Evolutionary conservation across 1,140 invertebrate genomes (phyloP).

Genomic region (Lucilia cuprina): DNA sequence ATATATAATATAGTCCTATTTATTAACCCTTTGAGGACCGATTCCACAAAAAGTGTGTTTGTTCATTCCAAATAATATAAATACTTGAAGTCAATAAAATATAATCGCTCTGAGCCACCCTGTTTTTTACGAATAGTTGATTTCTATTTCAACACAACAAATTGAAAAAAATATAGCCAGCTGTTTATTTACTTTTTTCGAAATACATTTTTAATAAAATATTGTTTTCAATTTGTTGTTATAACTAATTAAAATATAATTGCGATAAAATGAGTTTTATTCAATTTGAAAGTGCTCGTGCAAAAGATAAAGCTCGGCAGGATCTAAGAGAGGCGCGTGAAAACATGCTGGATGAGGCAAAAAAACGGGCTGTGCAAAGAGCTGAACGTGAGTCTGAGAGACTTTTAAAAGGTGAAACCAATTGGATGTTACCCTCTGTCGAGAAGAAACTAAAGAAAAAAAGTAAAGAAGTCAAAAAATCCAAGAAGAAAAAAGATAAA

Average conservation of each 20-base stretch:
- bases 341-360: conserved; percentile 55
- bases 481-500: conserved; percentile 50
- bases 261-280: conserved; percentile 56
- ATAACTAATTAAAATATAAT: neutral
- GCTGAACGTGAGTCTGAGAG: conserved; percentile 52
- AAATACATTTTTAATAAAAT: no score
- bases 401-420: conserved; percentile 56
- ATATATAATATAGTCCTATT: no score
- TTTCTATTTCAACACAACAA: no score
- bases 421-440: conserved; percentile 63
- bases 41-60: no score
- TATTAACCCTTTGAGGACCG: no score
- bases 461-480: conserved; percentile 43
- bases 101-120: no score
- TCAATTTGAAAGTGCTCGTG: conserved; percentile 62
- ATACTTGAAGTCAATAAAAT: no score
- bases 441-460: conserved; percentile 47
- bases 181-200: no score
- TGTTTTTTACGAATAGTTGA: no score
- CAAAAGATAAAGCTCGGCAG: conserved; percentile 60
- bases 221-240: no score
- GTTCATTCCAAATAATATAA: no score
- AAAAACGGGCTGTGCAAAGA: conserved; percentile 51
- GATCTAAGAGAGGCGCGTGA: conserved; percentile 56
- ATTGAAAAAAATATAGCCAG: no score